Evolutionary conservation across 1,140 invertebrate species (phyloP).

Genomic region (Cotesia chilonis): DNA sequence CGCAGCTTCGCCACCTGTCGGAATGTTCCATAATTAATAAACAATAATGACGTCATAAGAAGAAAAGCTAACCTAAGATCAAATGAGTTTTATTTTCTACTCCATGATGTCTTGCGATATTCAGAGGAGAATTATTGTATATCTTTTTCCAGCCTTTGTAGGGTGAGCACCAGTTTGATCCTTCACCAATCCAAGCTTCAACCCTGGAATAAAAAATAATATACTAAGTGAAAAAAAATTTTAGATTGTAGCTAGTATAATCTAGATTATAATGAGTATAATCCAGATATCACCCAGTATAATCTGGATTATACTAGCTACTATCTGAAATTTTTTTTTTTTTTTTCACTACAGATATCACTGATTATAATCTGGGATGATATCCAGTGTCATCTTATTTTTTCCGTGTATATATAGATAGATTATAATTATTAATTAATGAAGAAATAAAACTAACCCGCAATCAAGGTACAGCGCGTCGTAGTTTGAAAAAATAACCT

Average conservation of each 20-base stretch:
- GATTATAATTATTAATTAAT: conserved; percentile 9
- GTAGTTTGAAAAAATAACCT: conserved; percentile 84
- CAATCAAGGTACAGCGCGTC: conserved; percentile 87
- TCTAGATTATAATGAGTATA: no score
- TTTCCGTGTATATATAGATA: no score
- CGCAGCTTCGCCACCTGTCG: conserved; percentile 76
- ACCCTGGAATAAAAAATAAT: conserved; percentile 51
- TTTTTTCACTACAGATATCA: no score
- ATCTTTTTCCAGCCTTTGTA: conserved; percentile 90
- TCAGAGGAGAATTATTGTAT: conserved; percentile 77
- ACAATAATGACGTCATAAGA: conserved; percentile 13
- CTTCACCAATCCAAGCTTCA: conserved; percentile 69
- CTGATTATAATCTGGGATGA: no score
- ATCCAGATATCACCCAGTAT: no score
- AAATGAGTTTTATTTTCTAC: conserved; percentile 65
- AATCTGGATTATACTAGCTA: no score
- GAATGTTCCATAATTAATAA: conserved; percentile 17
- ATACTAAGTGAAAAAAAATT: no score
- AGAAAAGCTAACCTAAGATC: conserved; percentile 59
- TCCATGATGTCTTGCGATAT: conserved; percentile 60
- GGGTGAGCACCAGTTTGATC: conserved; percentile 88
- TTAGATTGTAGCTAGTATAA: no score
- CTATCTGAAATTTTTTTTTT: no score
- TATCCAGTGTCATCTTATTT: no score
- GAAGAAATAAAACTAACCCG: conserved; percentile 66